phyloP scores from a whole-genome alignment of 2,888 invertebrate species.

The Meiosimyza platycephala region DNA sequence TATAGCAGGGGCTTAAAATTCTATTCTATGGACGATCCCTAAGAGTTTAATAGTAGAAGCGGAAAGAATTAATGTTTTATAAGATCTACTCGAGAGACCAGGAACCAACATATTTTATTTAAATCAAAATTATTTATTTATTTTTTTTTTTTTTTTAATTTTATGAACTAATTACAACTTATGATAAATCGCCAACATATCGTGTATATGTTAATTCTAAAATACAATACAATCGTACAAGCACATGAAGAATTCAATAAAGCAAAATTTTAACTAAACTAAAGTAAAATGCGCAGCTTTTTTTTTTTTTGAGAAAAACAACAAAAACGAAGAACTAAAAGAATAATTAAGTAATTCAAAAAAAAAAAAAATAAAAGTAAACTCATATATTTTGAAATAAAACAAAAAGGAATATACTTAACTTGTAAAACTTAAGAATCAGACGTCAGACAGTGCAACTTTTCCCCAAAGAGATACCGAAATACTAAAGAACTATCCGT shows the following conservation, averaged over 20 bases:
- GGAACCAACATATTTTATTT: slow-evolving; percentile 1
- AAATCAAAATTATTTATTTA: neutral
- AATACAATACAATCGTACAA: neutral
- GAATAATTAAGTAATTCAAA: slow-evolving; percentile 1
- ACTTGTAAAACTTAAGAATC: too few species aligned
- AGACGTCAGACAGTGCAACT: neutral
- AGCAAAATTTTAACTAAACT: slow-evolving; percentile 13
- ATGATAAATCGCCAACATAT: slow-evolving; percentile 29
- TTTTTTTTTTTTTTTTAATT: slow-evolving; percentile 5
- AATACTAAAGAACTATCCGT: neutral
- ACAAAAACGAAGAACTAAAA: slow-evolving; percentile 4
- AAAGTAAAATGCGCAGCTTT: slow-evolving; percentile 31
- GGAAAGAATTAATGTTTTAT: too few species aligned
- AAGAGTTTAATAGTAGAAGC: neutral
- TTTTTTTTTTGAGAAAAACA: slow-evolving; percentile 23
- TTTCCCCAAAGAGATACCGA: neutral
- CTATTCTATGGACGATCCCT: too few species aligned
- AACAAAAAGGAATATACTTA: neutral
- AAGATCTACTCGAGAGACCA: neutral
- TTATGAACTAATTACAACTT: slow-evolving; percentile 28
- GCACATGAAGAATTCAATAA: neutral
- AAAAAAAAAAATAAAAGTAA: neutral
- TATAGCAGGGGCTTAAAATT: too few species aligned
- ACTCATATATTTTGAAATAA: neutral
- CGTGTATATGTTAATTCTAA: neutral